phyloP scores from a whole-genome alignment of 1,140 invertebrate species.

The Melitaea cinxia region DNA sequence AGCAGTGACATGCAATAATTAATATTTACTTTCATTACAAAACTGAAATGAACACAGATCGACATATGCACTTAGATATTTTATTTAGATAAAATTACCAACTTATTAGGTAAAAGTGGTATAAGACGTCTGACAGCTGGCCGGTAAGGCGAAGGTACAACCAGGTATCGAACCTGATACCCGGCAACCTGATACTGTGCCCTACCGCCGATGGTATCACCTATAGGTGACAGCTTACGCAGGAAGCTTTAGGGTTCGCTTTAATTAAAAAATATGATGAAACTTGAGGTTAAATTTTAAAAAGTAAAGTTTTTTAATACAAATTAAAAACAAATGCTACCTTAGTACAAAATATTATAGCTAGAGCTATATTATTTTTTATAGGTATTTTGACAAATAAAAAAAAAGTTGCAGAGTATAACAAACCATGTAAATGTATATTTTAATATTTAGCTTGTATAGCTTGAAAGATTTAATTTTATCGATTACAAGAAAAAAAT shows the following conservation, averaged over 20 bases:
- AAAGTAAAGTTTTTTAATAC: not conserved
- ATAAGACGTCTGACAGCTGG: conserved; percentile 52
- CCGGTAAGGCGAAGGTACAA: conserved; percentile 43
- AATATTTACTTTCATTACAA: not conserved
- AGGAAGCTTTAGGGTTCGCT: conserved; percentile 25
- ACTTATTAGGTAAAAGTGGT: conserved; percentile 40
- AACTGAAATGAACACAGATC: not conserved
- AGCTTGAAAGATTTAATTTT: no score
- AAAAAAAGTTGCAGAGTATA: no score
- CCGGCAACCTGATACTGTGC: conserved; percentile 45
- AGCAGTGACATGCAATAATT: no score
- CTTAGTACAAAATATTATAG: no score
- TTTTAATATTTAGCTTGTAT: no score
- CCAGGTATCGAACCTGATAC: conserved; percentile 57
- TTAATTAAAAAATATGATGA: conserved; percentile 6
- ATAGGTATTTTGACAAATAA: no score
- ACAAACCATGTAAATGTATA: no score
- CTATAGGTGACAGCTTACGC: conserved; percentile 35
- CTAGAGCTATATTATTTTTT: no score
- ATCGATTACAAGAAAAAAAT: no score
- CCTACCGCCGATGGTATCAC: conserved; percentile 35
- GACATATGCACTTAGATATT: conserved; percentile 15
- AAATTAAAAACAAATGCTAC: no score
- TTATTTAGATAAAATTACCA: conserved; percentile 45
- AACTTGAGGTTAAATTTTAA: not conserved